Evolutionary conservation across 2,888 invertebrate genomes (phyloP), one percentile per base, ranked within the genome.

Genomic region (Sphaeridia pumilis): DNA sequence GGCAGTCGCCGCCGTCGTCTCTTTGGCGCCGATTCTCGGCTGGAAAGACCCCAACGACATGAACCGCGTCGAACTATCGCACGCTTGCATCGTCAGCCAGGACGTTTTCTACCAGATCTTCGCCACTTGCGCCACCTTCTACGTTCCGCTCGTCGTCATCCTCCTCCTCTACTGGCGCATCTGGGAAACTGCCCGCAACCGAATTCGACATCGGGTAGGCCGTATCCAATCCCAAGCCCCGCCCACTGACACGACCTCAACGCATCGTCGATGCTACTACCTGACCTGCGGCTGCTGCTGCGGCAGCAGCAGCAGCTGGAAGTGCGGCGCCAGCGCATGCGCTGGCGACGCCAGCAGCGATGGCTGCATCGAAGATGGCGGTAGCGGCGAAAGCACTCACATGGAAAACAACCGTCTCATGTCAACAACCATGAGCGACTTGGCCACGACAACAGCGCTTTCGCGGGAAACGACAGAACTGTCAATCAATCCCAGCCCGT

Each of bases 1-100:
- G 92, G 72, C 81, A 49, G 82, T 85, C 31, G 82, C 89, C 41
- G 79, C 86, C 69, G 73, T 85, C 54, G 87, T 92, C 57, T 87
- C 87, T 67, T 81, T 90, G 59, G 89, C 89, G 12, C 90, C 92
- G 1, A 74, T 89, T 45, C 76, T 90, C 56, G 87, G 87, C 21
- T 87, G 87, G 87, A 87, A 87, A 68, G 81, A 81, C 67, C 73
- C 75, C 1, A 73, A 75, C 20, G 80, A 79, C 75, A 72, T 74
- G 58, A 70, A 73, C 17, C 69, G 81, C 42, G 72, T 77, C 22
- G 75, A 80, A 34, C 75, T 78, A 65, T 80, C 83, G 46, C 69
- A 55, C 34, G 53, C 78, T 63, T 84, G 84, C 69, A 76, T 87
- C 51, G 86, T 92, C 63, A 87, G 86, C 67, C 90, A 90, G 69